phyloP scores from a whole-genome alignment of 2,797 vertebrate genomes.

The Kryptopterus vitreolus region DNA sequence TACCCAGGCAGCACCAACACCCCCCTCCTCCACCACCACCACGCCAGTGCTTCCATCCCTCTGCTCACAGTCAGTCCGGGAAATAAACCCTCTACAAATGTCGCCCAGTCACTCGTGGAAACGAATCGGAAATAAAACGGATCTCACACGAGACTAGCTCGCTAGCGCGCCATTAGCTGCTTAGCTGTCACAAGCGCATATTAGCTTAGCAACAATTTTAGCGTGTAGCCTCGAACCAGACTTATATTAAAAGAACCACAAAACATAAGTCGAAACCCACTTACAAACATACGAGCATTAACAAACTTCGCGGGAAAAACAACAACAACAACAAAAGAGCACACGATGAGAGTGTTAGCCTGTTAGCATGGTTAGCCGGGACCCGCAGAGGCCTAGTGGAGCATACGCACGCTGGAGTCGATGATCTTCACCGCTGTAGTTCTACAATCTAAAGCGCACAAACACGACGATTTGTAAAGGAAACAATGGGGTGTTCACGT shows the following conservation, averaged over 20 bases:
- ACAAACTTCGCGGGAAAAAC: no score
- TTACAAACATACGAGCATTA: not conserved
- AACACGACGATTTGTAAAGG: constrained; percentile 52
- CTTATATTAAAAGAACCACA: not conserved
- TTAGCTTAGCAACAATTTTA: not conserved
- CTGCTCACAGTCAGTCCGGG: not conserved
- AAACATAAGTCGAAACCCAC: not conserved
- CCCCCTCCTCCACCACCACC: no score
- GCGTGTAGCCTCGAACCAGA: not conserved
- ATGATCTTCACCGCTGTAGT: constrained; percentile 36
- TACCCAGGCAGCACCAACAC: not conserved
- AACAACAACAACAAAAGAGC: not conserved
- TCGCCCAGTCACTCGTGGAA: not conserved
- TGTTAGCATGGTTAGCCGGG: constrained; percentile 10
- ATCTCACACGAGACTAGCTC: not conserved
- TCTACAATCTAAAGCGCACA: constrained; percentile 49
- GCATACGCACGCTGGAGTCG: constrained; percentile 32
- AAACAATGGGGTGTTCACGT: constrained; percentile 48
- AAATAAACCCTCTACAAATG: not conserved
- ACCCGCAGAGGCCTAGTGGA: constrained; percentile 67
- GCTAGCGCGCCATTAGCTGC: not conserved
- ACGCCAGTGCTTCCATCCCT: not conserved
- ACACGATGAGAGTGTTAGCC: constrained; percentile 6
- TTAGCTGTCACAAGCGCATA: not conserved
- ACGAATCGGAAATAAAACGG: not conserved